Percentiles rank a stretch among this genome's conserved stretches.
phyloP scores from a whole-genome alignment of 2,888 invertebrate species.

The Mythimna albipuncta region DNA sequence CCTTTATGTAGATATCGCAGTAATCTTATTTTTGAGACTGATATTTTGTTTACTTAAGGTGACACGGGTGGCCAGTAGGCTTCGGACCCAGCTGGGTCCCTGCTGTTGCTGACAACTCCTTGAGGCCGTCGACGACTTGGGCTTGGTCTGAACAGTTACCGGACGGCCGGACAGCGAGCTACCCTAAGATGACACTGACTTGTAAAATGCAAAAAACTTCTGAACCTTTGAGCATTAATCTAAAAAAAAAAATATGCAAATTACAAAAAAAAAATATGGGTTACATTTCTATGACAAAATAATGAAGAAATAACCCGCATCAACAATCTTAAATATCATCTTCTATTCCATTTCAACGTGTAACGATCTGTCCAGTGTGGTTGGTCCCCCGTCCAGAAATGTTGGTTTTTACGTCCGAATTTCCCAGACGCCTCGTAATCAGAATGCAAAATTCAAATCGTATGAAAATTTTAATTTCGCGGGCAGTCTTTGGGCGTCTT shows the following conservation, averaged over 20 bases:
- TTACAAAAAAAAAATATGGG: not conserved
- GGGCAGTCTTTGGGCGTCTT: no score
- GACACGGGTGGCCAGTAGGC: no score
- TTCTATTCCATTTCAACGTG: slow-evolving; percentile 47
- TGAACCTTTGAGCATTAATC: no score
- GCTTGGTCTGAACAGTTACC: no score
- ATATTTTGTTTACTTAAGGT: not conserved
- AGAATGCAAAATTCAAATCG: no score
- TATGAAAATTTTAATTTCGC: no score
- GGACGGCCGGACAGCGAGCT: no score
- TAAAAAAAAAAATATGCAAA: not conserved
- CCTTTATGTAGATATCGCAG: not conserved
- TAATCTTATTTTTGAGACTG: slow-evolving; percentile 2
- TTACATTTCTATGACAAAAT: slow-evolving; percentile 10
- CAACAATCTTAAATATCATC: slow-evolving; percentile 48
- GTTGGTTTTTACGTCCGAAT: slow-evolving; percentile 59
- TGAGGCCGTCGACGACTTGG: no score
- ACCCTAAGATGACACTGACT: no score
- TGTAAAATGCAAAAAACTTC: no score
- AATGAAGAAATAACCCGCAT: slow-evolving; percentile 15
- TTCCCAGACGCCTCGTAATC: slow-evolving; percentile 67
- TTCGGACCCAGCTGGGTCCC: no score
- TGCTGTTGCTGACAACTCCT: no score
- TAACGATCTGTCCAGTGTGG: slow-evolving; percentile 43
- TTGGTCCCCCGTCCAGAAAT: slow-evolving; percentile 39